Evolutionary conservation across 1,140 invertebrate species (phyloP).

Genomic region (Drosophila sucinea): DNA sequence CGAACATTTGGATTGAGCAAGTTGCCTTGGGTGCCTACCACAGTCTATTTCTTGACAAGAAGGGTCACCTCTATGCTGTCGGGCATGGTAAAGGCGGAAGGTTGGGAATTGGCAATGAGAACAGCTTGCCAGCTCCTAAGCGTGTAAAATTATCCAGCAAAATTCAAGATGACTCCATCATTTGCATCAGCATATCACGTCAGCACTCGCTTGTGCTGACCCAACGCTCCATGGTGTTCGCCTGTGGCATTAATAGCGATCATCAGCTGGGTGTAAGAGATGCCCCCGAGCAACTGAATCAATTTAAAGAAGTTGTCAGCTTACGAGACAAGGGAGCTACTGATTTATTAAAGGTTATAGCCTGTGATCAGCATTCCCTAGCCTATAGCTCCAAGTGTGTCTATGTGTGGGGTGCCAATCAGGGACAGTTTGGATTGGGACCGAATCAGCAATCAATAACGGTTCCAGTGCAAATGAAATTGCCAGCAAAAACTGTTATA

Average conservation of each 20-base stretch:
- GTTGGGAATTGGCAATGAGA: constrained; percentile 86
- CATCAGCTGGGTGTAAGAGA: constrained; percentile 86
- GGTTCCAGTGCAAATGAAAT: constrained; percentile 75
- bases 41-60: constrained; percentile 86
- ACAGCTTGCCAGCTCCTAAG: constrained; percentile 85
- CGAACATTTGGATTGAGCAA: constrained; percentile 82
- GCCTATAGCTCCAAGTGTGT: constrained; percentile 85
- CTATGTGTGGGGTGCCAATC: constrained; percentile 88
- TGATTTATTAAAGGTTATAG: constrained; percentile 70
- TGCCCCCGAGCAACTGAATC: constrained; percentile 84
- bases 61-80: constrained; percentile 86
- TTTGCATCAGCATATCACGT: constrained; percentile 83
- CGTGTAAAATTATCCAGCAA: constrained; percentile 84
- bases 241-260: constrained; percentile 87
- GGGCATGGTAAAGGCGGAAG: constrained; percentile 89
- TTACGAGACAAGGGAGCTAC: constrained; percentile 61
- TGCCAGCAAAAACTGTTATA: constrained; percentile 57
- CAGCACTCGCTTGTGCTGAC: constrained; percentile 88
- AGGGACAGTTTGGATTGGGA: constrained; percentile 87
- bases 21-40: constrained; percentile 87
- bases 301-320: constrained; percentile 84
- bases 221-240: constrained; percentile 85
- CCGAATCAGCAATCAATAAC: constrained; percentile 46
- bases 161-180: constrained; percentile 72
- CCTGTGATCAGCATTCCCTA: constrained; percentile 87